A percentile compares a stretch with the other conserved stretches of the same genome.
These are phyloP conservation scores for Tuberolachnus salignus DNA, from an alignment of 2,888 invertebrate genomes.

Conservation along the genomic window DNA sequence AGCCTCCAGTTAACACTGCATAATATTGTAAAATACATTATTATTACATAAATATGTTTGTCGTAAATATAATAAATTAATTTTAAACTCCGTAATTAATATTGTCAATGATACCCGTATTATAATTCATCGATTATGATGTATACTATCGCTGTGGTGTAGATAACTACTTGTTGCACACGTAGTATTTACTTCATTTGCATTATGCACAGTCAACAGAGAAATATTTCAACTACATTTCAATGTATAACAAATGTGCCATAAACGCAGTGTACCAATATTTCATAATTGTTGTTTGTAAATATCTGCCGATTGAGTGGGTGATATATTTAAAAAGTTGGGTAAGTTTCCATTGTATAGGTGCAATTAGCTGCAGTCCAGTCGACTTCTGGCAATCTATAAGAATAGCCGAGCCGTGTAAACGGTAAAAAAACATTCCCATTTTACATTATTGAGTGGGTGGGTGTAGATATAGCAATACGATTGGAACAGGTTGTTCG, in stretches of 20 bases:
- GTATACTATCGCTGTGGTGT: too few species aligned
- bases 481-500: constrained; percentile 15
- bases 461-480: not conserved
- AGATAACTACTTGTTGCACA: not conserved
- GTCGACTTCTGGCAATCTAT: constrained; percentile 1
- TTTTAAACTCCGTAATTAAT: too few species aligned
- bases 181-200: not conserved
- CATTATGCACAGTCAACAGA: not conserved
- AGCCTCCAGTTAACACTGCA: too few species aligned
- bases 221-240: not conserved
- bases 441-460: constrained; percentile 11
- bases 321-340: constrained; percentile 27
- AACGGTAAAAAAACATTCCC: constrained; percentile 22
- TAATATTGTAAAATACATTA: too few species aligned
- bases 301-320: constrained; percentile 9
- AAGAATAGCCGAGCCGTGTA: not conserved
- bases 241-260: not conserved
- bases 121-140: too few species aligned
- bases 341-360: constrained; percentile 26
- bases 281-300: constrained; percentile 34
- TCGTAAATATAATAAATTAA: too few species aligned
- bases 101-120: too few species aligned
- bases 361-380: not conserved
- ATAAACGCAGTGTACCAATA: not conserved
- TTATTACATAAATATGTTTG: too few species aligned